Evolutionary conservation across 2,888 invertebrate genomes (phyloP).

Genomic region (Netelia melanura): DNA sequence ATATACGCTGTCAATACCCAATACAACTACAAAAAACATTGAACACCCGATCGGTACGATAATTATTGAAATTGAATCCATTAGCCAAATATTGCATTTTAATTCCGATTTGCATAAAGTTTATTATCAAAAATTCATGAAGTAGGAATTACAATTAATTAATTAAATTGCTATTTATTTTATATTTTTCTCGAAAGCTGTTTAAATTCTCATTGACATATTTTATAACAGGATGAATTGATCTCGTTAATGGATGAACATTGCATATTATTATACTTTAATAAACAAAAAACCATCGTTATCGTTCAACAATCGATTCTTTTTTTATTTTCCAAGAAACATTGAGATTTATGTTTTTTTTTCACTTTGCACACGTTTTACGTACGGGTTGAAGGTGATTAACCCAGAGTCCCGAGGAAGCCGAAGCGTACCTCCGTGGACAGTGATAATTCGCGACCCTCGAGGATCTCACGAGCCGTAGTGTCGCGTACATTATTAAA

Average conservation of each 20-base stretch:
- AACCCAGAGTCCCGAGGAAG: constrained; percentile 80
- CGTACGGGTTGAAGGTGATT: constrained; percentile 82
- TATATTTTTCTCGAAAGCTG: neutral
- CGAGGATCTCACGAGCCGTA: constrained; percentile 74
- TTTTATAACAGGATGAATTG: neutral
- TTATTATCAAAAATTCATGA: neutral
- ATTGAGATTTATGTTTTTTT: neutral
- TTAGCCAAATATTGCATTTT: neutral
- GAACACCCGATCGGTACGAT: neutral
- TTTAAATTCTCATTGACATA: neutral
- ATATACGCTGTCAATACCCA: no score
- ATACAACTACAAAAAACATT: neutral
- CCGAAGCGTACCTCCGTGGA: constrained; percentile 75
- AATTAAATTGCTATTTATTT: neutral
- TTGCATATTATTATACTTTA: no score
- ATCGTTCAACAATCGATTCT: neutral
- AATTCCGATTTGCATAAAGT: neutral
- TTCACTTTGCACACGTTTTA: constrained; percentile 57
- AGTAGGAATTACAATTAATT: neutral
- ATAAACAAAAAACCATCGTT: no score
- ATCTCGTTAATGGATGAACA: no score
- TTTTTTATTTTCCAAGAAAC: neutral
- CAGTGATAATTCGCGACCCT: constrained; percentile 64
- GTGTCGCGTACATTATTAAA: constrained; percentile 76
- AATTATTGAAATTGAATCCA: neutral